Percentiles rank a stretch among this genome's conserved stretches.
These are phyloP conservation scores for Phoeniculus purpureus DNA, from an alignment of 2,797 vertebrate genomes.

Conservation along the genomic window DNA sequence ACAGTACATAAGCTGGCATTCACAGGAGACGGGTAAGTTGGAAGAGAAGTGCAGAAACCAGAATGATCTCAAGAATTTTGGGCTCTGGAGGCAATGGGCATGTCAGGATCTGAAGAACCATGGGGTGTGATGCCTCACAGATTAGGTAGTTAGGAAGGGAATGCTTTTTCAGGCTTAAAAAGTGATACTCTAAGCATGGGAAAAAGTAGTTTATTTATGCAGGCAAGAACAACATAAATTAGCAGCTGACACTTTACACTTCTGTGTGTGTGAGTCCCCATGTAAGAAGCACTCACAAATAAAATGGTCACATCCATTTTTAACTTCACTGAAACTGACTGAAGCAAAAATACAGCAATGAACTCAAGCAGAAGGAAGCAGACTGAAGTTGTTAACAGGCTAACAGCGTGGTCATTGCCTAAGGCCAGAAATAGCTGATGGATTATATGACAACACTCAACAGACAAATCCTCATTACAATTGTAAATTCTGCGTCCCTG, in stretches of 20 bases:
- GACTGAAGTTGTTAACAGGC: conserved; percentile 37
- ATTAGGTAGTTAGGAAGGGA: background rate
- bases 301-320: conserved; percentile 43
- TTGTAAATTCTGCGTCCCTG: conserved; percentile 58
- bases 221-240: conserved; percentile 34
- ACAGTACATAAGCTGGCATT: background rate
- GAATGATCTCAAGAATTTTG: background rate
- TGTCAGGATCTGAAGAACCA: background rate
- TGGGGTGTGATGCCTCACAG: background rate
- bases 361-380: conserved; percentile 45
- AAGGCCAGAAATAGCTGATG: conserved; percentile 45
- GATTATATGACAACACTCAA: conserved; percentile 40
- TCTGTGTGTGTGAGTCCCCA: background rate
- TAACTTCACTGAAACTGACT: background rate
- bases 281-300: conserved; percentile 9
- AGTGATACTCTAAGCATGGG: background rate
- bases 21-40: background rate
- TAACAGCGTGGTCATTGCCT: conserved; percentile 41
- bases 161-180: background rate
- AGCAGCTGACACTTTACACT: background rate
- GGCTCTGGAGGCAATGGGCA: background rate
- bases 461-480: conserved; percentile 64
- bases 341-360: conserved; percentile 44
- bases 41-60: background rate
- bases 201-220: background rate